These are phyloP conservation scores for Baccha elongata DNA, from an alignment of 2,888 invertebrate species.

Conservation along the genomic window DNA sequence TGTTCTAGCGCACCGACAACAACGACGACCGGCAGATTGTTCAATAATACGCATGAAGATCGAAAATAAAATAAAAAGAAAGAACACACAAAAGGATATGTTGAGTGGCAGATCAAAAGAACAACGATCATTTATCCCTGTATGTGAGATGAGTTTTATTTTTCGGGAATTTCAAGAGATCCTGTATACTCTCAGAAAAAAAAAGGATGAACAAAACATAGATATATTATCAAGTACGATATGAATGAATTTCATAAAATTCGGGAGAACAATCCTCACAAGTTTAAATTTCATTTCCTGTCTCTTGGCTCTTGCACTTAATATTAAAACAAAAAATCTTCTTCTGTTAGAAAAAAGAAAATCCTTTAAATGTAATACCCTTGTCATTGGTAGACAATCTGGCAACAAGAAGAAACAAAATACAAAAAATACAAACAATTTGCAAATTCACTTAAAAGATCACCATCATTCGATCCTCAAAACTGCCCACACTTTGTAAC, in stretches of 20 bases:
- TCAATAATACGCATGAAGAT: conserved; percentile 63
- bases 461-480: conserved; percentile 19
- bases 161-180: conserved; percentile 42
- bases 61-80: conserved; percentile 15
- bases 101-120: conserved; percentile 72
- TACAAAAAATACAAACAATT: conserved; percentile 16
- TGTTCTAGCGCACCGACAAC: conserved; percentile 42
- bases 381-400: conserved; percentile 49
- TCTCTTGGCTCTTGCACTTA: not conserved
- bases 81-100: conserved; percentile 59
- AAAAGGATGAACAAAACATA: conserved; percentile 38
- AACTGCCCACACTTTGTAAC: conserved; percentile 13
- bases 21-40: conserved; percentile 27
- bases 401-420: conserved; percentile 27
- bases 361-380: conserved; percentile 25
- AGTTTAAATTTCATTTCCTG: conserved; percentile 40
- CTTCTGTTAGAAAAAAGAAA: not conserved
- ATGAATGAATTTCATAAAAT: conserved; percentile 30
- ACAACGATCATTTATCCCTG: conserved; percentile 22
- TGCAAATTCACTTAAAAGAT: conserved; percentile 3
- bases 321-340: not conserved
- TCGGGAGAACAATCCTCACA: conserved; percentile 7
- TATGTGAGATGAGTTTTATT: conserved; percentile 14
- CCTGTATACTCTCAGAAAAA: not conserved
- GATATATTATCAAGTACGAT: conserved; percentile 10